Percentiles rank a stretch among this genome's conserved stretches.
Evolutionary conservation across 2,797 vertebrate species (phyloP).

Genomic region (Knipowitschia caucasica): DNA sequence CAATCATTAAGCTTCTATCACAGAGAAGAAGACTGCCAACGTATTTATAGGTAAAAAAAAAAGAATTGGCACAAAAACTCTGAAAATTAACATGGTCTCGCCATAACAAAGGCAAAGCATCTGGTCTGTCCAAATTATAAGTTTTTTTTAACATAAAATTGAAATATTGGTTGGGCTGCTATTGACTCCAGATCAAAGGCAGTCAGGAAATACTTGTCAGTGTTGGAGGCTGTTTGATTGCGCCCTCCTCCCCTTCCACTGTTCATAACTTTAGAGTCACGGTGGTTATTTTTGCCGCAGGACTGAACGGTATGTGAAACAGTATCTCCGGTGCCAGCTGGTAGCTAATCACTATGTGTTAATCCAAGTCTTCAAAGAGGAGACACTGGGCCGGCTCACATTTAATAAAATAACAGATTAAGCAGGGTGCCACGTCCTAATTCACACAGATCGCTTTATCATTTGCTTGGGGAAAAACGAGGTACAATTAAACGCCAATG

Average conservation of each 20-base stretch:
- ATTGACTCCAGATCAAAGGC: slow-evolving; percentile 40
- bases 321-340: slow-evolving; percentile 71
- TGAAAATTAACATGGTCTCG: no score
- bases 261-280: slow-evolving; percentile 76
- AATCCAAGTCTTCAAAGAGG: slow-evolving; percentile 75
- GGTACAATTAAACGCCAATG: background rate
- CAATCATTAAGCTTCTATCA: no score
- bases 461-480: slow-evolving; percentile 33
- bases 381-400: slow-evolving; percentile 51
- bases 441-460: slow-evolving; percentile 35
- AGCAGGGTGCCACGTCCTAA: slow-evolving; percentile 29
- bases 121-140: no score
- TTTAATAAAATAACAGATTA: slow-evolving; percentile 68
- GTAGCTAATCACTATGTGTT: slow-evolving; percentile 77
- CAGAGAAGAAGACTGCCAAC: no score
- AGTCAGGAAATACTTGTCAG: slow-evolving; percentile 32
- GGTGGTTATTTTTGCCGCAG: slow-evolving; percentile 74
- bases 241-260: slow-evolving; percentile 9
- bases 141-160: background rate
- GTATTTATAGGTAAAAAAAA: no score
- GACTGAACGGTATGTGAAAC: slow-evolving; percentile 76
- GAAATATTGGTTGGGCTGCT: slow-evolving; percentile 14
- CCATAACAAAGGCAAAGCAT: no score
- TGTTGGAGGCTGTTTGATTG: slow-evolving; percentile 46
- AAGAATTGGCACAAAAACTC: no score